A percentile compares a stretch with the other conserved stretches of the same genome.
Conservation (phyloP, 2,113 vertebrate species). For the Pterocles burchelli region DNA sequence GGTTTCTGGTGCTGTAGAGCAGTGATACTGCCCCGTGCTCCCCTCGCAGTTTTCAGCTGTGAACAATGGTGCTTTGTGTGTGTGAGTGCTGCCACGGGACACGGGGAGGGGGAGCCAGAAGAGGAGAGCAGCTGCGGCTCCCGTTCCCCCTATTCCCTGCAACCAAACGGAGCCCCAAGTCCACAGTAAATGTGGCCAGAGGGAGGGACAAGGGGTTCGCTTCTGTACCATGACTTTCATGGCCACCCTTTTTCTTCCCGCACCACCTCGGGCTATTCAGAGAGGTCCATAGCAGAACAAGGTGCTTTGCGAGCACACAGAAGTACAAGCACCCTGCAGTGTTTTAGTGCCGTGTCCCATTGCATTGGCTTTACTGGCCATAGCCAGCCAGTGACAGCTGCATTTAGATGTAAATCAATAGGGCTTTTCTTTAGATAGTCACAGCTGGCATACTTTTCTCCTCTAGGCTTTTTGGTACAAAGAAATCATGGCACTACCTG, state of each 20-base stretch:
- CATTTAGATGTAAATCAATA: not conserved
- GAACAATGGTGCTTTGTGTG: constrained; percentile 17
- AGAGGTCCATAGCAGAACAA: not conserved
- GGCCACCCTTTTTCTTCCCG: not conserved
- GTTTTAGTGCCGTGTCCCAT: not conserved
- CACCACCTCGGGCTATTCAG: not conserved
- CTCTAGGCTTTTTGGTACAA: not conserved
- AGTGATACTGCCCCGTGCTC: not conserved
- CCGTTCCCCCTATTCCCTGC: not conserved
- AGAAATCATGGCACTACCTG: not conserved
- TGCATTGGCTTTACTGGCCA: not conserved
- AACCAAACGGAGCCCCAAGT: not conserved
- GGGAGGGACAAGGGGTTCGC: too few relatives aligned
- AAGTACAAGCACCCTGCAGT: not conserved
- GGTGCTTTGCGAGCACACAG: not conserved
- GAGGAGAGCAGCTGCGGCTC: constrained; percentile 41
- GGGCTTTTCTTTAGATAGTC: not conserved
- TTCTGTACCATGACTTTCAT: accelerated
- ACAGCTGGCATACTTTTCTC: not conserved
- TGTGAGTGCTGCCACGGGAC: not conserved
- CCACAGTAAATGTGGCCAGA: not conserved
- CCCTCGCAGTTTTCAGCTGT: not conserved
- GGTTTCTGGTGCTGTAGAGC: accelerated
- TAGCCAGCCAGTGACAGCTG: not conserved
- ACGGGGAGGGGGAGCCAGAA: not conserved